Conservation (phyloP, 2,888 invertebrate species). For the Petrophora chlorosata region DNA sequence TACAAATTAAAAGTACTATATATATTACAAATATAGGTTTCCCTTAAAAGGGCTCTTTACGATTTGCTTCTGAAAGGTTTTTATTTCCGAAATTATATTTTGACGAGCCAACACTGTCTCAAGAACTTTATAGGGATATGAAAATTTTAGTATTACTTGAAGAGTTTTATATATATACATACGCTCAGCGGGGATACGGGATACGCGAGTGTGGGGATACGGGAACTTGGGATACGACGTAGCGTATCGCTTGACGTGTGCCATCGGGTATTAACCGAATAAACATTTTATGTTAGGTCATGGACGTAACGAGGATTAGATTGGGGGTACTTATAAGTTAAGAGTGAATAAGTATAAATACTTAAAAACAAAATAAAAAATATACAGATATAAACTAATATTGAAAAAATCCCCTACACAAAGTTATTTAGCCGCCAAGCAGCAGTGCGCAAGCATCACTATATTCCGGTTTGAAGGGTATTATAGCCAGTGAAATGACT, state of each 20-base stretch:
- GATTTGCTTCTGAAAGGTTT: constrained; percentile 47
- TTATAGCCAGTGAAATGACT: no score
- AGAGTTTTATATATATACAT: constrained; percentile 32
- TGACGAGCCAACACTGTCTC: constrained; percentile 50
- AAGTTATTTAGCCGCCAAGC: no score
- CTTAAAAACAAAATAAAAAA: no score
- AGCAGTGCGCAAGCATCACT: no score
- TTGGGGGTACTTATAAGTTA: no score
- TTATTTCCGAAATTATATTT: constrained; percentile 57
- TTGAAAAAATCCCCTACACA: no score
- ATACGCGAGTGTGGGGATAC: constrained; percentile 5
- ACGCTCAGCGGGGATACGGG: constrained; percentile 13
- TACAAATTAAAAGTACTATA: no score
- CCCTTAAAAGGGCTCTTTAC: constrained; percentile 53
- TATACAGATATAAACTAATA: no score
- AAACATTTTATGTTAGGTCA: constrained; percentile 43
- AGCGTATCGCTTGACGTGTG: constrained; percentile 19
- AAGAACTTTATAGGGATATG: constrained; percentile 57
- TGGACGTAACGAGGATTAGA: no score
- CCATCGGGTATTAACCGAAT: constrained; percentile 41
- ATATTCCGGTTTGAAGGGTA: no score
- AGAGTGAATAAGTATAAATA: no score
- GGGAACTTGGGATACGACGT: background rate
- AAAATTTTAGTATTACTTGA: constrained; percentile 55
- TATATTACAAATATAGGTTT: no score